Evolutionary conservation across 1,140 invertebrate species (phyloP), one percentile per base, ranked within the genome.

Genomic region (Apis cerana): DNA sequence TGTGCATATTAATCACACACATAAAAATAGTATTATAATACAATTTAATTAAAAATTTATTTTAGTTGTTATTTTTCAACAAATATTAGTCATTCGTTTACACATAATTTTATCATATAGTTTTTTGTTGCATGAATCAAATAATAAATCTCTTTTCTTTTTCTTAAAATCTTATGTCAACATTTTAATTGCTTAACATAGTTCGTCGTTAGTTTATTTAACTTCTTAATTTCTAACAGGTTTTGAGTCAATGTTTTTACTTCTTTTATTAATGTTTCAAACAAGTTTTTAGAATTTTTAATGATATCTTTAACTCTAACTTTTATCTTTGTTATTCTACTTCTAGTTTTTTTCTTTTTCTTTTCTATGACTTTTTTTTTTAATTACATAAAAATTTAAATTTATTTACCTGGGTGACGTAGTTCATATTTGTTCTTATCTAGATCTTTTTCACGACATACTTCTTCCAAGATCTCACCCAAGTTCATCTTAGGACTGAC

Each of bases 371-470:
- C 11, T n/a, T 27, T 27, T 54, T 61, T 17, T n/a, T 1, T 50
- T n/a, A 43, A 13, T 33, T 43, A 33, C n/a, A 52, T 11, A 27
- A 33, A 2, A 0, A 50, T 21, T 54, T 21, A 61, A 21, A 33
- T 19, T n/a, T 27, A 21, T 15, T 92, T 92, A 96, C 96, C 95
- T 93, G 97, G 97, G 95, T 97, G 96, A 82, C 97, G 95, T 75
- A 98, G 96, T 91, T 97, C 96, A 91, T 98, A 97, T 90, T 96
- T 96, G 43, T 94, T 91, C 19, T 95, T 94, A 91, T 98, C 97
- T 80, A 98, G 92, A 92, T 96, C 96, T 91, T 97, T 98, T 89
- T 98, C 97, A n/a, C 95, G 94, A 89, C 97, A 98, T 10, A 97
- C 96, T 91, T 96, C 95, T 48, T 95, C 93, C 83, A 97, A 94